A percentile compares a stretch with the other conserved stretches of the same genome.
Conservation (phyloP, 2,113 vertebrate genomes). For the Macquaria australasica region DNA sequence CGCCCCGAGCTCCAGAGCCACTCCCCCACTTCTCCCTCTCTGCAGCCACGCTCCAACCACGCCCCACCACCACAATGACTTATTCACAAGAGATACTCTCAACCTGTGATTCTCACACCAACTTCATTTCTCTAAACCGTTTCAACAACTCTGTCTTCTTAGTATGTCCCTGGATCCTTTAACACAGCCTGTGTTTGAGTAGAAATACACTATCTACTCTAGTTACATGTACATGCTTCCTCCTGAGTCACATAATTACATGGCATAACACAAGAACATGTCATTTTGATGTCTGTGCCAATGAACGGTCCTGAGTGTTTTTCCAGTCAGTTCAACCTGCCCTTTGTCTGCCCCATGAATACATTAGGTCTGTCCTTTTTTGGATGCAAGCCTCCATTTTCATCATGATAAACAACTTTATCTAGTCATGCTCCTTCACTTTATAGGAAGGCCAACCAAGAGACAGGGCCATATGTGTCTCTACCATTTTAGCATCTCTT, state of each 20-base stretch:
- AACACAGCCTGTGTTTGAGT: not conserved
- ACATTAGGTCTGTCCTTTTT: not conserved
- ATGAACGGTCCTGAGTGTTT: not conserved
- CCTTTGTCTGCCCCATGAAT: not conserved
- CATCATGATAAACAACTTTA: not conserved
- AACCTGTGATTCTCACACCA: no score
- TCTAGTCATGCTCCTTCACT: not conserved
- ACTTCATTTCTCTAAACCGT: no score
- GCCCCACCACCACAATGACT: no score
- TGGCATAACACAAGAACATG: not conserved
- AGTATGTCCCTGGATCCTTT: not conserved
- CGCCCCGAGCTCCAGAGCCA: no score
- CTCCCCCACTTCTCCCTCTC: no score
- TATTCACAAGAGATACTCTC: no score
- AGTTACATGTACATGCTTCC: not conserved
- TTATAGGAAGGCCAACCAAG: not conserved
- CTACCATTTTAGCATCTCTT: not conserved
- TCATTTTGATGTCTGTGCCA: slow-evolving; percentile 12
- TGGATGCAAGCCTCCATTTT: not conserved
- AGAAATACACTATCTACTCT: not conserved
- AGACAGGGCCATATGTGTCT: no score
- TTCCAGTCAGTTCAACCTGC: not conserved
- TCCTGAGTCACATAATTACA: not conserved
- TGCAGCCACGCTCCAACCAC: no score
- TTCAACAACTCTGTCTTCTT: not conserved